These are phyloP conservation scores for Pocillopora grandis DNA, from an alignment of 92 coral and sea anemone genomes.

Conservation along the genomic window DNA sequence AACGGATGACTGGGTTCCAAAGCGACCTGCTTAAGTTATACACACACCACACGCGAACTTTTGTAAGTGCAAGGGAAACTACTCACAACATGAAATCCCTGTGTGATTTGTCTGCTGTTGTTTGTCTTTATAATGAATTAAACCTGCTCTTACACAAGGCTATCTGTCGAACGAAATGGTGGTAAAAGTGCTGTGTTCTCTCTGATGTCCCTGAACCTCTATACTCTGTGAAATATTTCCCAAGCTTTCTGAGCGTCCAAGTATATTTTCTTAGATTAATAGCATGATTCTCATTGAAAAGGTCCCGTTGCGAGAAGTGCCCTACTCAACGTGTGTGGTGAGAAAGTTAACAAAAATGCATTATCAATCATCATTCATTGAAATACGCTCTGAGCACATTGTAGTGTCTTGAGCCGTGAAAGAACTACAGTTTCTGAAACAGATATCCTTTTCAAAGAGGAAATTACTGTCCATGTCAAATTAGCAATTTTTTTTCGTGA, in stretches of 20 bases:
- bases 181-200: background rate
- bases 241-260: background rate
- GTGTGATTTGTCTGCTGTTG: background rate
- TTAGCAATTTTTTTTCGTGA: too few relatives aligned
- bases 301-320: constrained; percentile 2
- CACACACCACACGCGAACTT: constrained; percentile 13
- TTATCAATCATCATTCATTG: background rate
- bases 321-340: background rate
- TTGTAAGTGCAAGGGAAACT: background rate
- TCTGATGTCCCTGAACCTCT: background rate
- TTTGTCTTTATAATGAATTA: background rate
- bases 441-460: background rate
- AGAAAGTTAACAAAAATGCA: background rate
- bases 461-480: background rate
- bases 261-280: background rate
- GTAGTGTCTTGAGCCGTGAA: background rate
- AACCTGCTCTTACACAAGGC: background rate
- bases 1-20: constrained; percentile 24
- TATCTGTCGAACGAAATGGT: background rate
- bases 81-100: background rate
- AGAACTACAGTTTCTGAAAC: background rate
- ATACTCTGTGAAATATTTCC: background rate
- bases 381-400: background rate
- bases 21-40: constrained; percentile 8
- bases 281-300: background rate